phyloP scores from a whole-genome alignment of 2,797 vertebrate species.

The Muscicapa striata region DNA sequence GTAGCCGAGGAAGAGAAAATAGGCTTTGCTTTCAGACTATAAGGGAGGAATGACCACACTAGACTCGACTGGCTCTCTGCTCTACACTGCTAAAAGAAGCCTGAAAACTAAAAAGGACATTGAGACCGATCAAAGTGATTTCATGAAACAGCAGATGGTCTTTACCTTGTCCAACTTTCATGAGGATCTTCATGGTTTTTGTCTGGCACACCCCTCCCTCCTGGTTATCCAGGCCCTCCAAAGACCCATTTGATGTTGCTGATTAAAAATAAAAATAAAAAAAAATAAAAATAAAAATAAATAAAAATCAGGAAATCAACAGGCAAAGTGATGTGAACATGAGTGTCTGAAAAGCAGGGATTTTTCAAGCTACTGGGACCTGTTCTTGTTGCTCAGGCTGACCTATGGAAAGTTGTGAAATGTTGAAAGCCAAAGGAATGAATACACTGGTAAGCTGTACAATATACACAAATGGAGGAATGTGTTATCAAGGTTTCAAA shows the following conservation, averaged over 20 bases:
- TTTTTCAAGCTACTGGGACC: conserved; percentile 61
- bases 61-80: background rate
- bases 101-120: conserved; percentile 55
- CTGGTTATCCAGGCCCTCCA: conserved; percentile 98
- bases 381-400: conserved; percentile 56
- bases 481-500: conserved; percentile 48
- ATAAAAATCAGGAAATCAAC: conserved; percentile 77
- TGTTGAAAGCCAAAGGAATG: conserved; percentile 73
- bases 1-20: conserved; percentile 56
- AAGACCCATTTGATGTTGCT: conserved; percentile 98
- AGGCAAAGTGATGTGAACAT: conserved; percentile 79
- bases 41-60: conserved; percentile 29
- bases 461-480: conserved; percentile 40
- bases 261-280: conserved; percentile 77
- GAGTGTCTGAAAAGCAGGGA: conserved; percentile 73
- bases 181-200: conserved; percentile 99
- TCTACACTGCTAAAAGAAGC: conserved; percentile 38
- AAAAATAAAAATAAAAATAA: conserved; percentile 74
- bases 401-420: conserved; percentile 68
- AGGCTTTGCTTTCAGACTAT: conserved; percentile 60
- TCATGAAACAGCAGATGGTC: conserved; percentile 71
- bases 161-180: conserved; percentile 99
- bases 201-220: conserved; percentile 97
- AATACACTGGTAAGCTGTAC: conserved; percentile 52
- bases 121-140: conserved; percentile 59